Percentiles rank a stretch among this genome's conserved stretches.
These are phyloP conservation scores for Anguilla marmorata DNA, from an alignment of 2,797 vertebrate species.

Conservation along the genomic window DNA sequence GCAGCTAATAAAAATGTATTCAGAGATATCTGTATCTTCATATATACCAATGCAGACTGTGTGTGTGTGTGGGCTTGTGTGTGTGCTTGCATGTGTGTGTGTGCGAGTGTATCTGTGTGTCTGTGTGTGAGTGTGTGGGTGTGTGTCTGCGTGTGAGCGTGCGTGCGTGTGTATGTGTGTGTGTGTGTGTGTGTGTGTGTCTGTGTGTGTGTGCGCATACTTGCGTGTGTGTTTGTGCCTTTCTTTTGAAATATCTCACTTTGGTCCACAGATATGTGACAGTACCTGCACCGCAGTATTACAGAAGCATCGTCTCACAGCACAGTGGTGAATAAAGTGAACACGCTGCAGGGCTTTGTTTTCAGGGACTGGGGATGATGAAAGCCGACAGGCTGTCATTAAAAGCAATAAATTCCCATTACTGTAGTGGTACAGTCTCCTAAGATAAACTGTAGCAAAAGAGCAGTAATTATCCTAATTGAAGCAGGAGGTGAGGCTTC, in stretches of 20 bases:
- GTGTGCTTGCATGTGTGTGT: background rate
- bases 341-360: background rate
- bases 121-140: background rate
- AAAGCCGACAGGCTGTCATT: constrained; percentile 36
- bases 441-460: constrained; percentile 39
- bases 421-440: constrained; percentile 36
- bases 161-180: background rate
- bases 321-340: background rate
- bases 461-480: constrained; percentile 44
- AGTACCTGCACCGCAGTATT: background rate
- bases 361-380: background rate
- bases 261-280: background rate
- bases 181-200: no score
- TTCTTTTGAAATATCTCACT: background rate
- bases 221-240: background rate
- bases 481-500: constrained; percentile 37
- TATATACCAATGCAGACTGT: background rate
- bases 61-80: background rate
- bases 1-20: background rate
- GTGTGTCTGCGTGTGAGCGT: no score
- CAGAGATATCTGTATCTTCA: no score
- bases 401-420: constrained; percentile 22
- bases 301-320: background rate
- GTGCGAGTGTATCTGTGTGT: background rate
- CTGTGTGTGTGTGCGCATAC: no score